Base-by-base conservation (phyloP, 2,888 invertebrate species). In the Lissonota sp. region DNA sequence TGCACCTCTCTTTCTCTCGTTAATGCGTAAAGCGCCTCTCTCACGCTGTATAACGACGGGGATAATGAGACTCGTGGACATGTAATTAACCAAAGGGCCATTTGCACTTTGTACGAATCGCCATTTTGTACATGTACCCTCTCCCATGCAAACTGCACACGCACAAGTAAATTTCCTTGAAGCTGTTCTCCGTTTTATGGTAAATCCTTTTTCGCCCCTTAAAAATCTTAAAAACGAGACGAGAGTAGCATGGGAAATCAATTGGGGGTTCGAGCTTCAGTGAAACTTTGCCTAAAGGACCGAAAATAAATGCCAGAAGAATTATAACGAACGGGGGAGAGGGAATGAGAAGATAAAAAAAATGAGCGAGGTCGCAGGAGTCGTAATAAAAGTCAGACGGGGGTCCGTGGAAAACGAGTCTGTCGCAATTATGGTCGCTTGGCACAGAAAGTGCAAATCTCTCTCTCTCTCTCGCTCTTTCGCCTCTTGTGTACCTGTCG, bases 341-440 rank as follows among this genome's bases (percentile, higher is more conserved):
- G 42, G 26, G 44, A 57, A 44, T 62, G 44, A 49, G 39, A 55
- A 78, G 8, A 62, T 70, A 70, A 76, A 76, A 40, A 76, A 62
- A 49, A 78, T 76, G 42, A 55, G 67, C 76, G 74, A 80, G 80
- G 79, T 76, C 78, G 77, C 81, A 66, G 58, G 44, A 72, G 79
- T 71, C 82, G 84, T 85, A 84, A 26, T 26, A 26, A 86, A 88
- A 85, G 86, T 85, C 83, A 82, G 64, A 57, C 73, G 62, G 66
- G 73, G 74, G 74, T 70, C 70, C 79, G 84, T 86, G 85, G 87
- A 88, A 81, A 88, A 88, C 88, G 84, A 87, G 88, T 86, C 85
- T 82, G 85, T 85, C 84, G 89, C 87, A 89, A 90, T 88, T 89
- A 87, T 86, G 83, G 85, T 84, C 84, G 85, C 85, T 64, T 62